These are phyloP conservation scores for Cyclargus thomasi DNA, from an alignment of 1,140 invertebrate species.

Conservation along the genomic window DNA sequence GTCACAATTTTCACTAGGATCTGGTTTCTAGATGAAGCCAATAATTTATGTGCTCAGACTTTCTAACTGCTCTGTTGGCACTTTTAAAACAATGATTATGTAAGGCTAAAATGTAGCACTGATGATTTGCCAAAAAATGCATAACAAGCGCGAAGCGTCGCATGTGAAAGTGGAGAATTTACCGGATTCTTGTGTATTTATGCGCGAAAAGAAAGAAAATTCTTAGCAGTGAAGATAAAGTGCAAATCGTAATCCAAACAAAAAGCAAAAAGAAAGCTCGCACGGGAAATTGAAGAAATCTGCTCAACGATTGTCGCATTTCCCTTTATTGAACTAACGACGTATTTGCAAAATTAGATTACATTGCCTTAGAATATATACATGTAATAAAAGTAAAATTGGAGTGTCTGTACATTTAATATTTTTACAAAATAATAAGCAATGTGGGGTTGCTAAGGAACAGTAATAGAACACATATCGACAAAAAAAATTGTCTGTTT, in stretches of 20 bases:
- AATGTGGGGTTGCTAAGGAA: too few relatives aligned
- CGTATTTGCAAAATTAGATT: too few relatives aligned
- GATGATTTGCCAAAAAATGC: not conserved
- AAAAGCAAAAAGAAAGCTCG: not conserved
- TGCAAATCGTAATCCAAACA: not conserved
- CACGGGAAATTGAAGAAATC: not conserved
- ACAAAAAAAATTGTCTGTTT: too few relatives aligned
- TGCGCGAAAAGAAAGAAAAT: slow-evolving; percentile 13
- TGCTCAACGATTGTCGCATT: not conserved
- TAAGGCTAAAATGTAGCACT: slow-evolving; percentile 3
- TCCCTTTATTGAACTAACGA: not conserved
- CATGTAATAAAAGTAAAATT: too few relatives aligned
- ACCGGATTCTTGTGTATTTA: slow-evolving; percentile 5
- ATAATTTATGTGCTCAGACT: too few relatives aligned
- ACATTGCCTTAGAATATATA: too few relatives aligned
- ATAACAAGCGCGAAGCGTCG: not conserved
- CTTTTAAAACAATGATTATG: not conserved
- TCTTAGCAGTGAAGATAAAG: not conserved
- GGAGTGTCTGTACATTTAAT: too few relatives aligned
- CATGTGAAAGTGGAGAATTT: slow-evolving; percentile 21
- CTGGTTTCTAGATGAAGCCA: too few relatives aligned
- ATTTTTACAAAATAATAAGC: too few relatives aligned
- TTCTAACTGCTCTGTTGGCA: too few relatives aligned
- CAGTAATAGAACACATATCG: too few relatives aligned
- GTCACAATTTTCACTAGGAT: too few relatives aligned